Base-by-base conservation (phyloP, 2,888 invertebrate genomes). In the Microplitis manilae region DNA sequence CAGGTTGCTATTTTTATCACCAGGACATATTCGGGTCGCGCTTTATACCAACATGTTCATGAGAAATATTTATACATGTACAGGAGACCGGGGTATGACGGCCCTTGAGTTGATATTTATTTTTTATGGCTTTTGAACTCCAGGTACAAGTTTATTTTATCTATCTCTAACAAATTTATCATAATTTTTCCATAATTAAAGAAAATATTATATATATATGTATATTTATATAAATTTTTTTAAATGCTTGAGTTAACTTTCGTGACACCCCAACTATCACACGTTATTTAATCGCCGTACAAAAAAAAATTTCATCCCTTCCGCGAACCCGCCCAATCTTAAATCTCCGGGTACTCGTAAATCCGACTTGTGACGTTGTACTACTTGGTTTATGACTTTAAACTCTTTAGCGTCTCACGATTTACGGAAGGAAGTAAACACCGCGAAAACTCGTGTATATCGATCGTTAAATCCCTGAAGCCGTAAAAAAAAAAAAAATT, bases 291-390 rank as follows among this genome's bases (percentile, higher is more conserved):
- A 39, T 15, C 68, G 40, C n/a, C 8, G 41, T 40, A 17, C 8
- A 15, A 20, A 59, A 68, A 50, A 15, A 75, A 78, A 77, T 9
- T 82, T 83, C 82, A 83, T 85, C 86, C 86, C 86, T 88, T 89
- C 88, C 83, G 83, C 87, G 87, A 88, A 88, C 83, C 80, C 86
- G 84, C 83, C 86, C 85, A 84, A 84, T 86, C 86, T 83, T 82
- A 83, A 86, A 86, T 88, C 88, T 87, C 86, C 86, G 82, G 81
- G 85, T 87, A 87, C 88, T 88, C 88, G 87, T 88, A 86, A 89
- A 87, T 84, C 84, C 87, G 87, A 85, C 86, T 86, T 84, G 84
- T 84, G 84, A 13, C 38, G 9, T 86, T 30, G 30, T 30, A 30
- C 30, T 30, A 30, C 30, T 30, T 30, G 30, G 67, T 88, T 87